Conservation (phyloP, 2,797 vertebrate species). For the Pitangus sulphuratus region DNA sequence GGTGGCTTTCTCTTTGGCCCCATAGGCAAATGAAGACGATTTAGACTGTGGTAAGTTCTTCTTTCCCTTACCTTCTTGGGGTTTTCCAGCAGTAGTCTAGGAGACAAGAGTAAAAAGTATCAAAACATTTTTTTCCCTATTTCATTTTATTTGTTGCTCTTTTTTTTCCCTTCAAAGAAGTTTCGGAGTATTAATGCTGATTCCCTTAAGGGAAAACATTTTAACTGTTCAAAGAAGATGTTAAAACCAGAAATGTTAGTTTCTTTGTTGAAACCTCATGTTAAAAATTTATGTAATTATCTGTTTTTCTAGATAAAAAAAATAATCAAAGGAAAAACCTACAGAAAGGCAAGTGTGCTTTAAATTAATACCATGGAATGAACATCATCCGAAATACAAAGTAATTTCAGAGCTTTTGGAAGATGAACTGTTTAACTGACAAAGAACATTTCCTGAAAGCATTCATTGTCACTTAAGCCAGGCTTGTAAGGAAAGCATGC, state of each 20-base stretch:
- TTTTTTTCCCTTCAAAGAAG: not conserved
- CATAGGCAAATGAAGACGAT: not conserved
- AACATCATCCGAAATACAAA: not conserved
- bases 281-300: not conserved
- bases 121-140: not conserved
- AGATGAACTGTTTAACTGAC: not conserved
- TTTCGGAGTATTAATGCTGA: not conserved
- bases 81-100: not conserved
- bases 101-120: not conserved
- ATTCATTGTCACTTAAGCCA: not conserved
- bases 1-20: not conserved
- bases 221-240: not conserved
- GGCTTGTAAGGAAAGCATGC: not conserved
- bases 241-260: not conserved
- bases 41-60: not conserved
- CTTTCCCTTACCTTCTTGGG: not conserved
- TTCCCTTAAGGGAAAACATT: not conserved
- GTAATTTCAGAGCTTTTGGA: not conserved
- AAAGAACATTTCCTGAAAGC: slow-evolving; percentile 7
- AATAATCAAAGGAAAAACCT: not conserved
- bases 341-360: not conserved
- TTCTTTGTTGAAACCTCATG: not conserved
- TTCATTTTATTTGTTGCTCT: not conserved
- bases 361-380: not conserved
- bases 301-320: not conserved